phyloP scores from a whole-genome alignment of 2,113 vertebrate species.

The Manacus vitellinus region DNA sequence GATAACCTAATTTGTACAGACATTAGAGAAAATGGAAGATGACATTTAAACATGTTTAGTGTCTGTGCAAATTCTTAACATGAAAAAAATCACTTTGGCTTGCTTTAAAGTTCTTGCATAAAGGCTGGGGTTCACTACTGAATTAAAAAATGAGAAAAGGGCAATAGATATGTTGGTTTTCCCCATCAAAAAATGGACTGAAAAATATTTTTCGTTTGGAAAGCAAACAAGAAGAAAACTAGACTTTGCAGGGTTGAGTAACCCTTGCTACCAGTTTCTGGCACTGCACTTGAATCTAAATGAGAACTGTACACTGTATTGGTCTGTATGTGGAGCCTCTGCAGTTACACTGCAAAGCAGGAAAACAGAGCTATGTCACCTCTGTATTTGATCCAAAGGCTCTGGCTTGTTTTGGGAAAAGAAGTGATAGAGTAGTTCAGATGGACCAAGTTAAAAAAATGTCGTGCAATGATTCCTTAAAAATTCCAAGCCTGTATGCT shows the following conservation, averaged over 20 bases:
- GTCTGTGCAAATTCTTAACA: not conserved
- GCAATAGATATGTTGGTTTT: not conserved
- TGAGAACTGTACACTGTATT: not conserved
- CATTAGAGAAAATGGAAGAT: not conserved
- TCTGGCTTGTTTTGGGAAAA: not conserved
- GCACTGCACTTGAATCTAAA: not conserved
- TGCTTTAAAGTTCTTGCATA: not conserved
- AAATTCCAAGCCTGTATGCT: not conserved
- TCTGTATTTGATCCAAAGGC: not conserved
- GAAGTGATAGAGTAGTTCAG: not conserved
- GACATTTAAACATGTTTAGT: not conserved
- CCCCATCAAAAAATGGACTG: not conserved
- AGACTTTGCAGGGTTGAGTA: not conserved
- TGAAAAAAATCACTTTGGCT: not conserved
- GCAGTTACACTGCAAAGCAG: not conserved
- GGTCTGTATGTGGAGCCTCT: not conserved
- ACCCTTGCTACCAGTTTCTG: not conserved
- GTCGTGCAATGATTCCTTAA: not conserved
- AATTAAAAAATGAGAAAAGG: not conserved
- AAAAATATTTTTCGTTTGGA: not conserved
- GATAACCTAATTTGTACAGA: not conserved
- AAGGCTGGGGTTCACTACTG: not conserved
- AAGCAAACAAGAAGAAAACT: not conserved
- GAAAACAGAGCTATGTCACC: not conserved
- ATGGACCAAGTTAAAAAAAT: not conserved